Base-by-base conservation (phyloP, 2,113 vertebrate genomes). In the Blennius ocellaris region DNA sequence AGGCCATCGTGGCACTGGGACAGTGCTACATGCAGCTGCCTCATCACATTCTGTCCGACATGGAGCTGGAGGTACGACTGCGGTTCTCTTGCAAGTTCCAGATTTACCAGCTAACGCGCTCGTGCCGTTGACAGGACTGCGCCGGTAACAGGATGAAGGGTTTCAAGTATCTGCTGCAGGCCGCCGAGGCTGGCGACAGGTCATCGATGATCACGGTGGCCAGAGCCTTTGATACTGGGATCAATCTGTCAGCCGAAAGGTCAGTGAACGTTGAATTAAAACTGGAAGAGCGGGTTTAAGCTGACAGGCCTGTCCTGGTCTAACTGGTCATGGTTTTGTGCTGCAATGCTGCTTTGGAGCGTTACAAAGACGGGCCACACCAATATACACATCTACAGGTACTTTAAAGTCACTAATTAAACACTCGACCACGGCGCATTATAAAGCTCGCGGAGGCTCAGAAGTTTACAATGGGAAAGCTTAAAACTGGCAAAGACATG, bases 171-270 rank as follows among this genome's bases (percentile, higher is more conserved):
- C 92, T 99, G 56, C 75, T 97, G 81, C 95, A 92, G 91, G 97
- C 96, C 2, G 96, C 98, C 3, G 96, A 97, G 82, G 96, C 98
- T 12, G 97, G 98, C 0, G 97, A 99, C 87, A 89, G 97, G 2
- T 94, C 94, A 21, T 96, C 95, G 52, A 99, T 99, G 98, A 97
- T 98, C 73, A 85, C 94, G 0, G 94, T 98, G 76, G 97, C 97
- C 53, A 94, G 94, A 93, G 96, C 97, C 12, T 97, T 96, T 41
- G 97, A 99, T 71, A 94, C 92, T 0, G 97, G 97, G 8, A 45
- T 90, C 48, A 95, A 93, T 82, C 95, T 99, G 61, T 85, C 94
- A 49, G 89, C 94, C 54, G 93, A 96, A 88, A 97, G 96, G 97
- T 98, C 61, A 76, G 90, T 82, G 41, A 53, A 52, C 7, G 15